Percentiles rank a stretch among this genome's conserved stretches.
Evolutionary conservation across 1,140 invertebrate species (phyloP).

Genomic region (Linepithema humile): DNA sequence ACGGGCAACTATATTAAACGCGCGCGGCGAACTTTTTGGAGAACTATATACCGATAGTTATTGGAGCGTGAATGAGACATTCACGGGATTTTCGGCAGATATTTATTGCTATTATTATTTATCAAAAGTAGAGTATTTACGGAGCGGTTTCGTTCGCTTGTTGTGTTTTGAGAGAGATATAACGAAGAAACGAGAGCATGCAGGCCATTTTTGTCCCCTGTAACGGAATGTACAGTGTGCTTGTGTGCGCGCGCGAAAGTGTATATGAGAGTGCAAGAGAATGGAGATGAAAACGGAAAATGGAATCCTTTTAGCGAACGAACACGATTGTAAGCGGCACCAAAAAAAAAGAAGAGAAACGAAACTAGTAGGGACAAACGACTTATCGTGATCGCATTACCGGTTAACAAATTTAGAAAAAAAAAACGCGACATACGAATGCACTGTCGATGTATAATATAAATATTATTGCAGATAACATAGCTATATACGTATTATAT

Average conservation of each 20-base stretch:
- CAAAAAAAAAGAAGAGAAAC: constrained; percentile 17
- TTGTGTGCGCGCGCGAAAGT: neutral
- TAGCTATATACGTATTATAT: constrained; percentile 75
- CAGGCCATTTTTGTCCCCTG: constrained; percentile 55
- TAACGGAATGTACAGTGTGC: constrained; percentile 50
- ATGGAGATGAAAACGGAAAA: constrained; percentile 13
- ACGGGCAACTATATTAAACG: neutral
- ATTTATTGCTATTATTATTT: constrained; percentile 75
- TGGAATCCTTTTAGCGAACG: constrained; percentile 46
- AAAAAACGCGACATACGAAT: constrained; percentile 60
- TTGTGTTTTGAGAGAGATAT: constrained; percentile 73
- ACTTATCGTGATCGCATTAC: constrained; percentile 58
- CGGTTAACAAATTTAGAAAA: constrained; percentile 46
- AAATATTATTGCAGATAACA: constrained; percentile 68
- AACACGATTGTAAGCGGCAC: constrained; percentile 52
- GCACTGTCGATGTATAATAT: constrained; percentile 71
- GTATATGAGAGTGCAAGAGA: neutral
- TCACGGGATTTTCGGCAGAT: constrained; percentile 66
- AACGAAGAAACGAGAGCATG: constrained; percentile 40
- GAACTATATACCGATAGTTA: constrained; percentile 72
- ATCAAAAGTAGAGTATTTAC: constrained; percentile 68
- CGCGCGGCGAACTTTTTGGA: constrained; percentile 58
- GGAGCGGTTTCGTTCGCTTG: constrained; percentile 72
- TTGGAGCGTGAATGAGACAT: constrained; percentile 59
- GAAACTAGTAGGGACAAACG: constrained; percentile 54